Base-by-base conservation (phyloP, 2,888 invertebrate genomes). In the Dicranocentrus wangi region DNA sequence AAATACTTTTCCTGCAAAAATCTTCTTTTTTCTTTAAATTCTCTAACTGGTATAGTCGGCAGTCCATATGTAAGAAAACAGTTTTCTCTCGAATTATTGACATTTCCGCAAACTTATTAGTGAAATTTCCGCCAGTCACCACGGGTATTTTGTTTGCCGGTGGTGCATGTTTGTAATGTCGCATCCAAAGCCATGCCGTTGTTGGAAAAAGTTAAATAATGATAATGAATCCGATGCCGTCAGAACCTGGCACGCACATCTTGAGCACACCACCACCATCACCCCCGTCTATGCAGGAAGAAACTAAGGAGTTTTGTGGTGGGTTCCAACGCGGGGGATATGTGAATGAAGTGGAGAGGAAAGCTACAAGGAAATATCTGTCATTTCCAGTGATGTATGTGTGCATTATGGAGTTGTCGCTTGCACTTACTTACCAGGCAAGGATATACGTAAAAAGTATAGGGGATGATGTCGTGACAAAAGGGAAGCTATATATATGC, bases 351-450 rank as follows among this genome's bases (percentile, higher is more conserved):
- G 55, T 42, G 55, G 25, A 3, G 51, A 51, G 55, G 61, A 76
- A 76, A 66, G 47, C 66, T 76, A 66, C 60, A 60, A 47, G 69
- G 68, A 78, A 72, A 72, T 72, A 72, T 79, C 79, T 79, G 79
- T 79, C 79, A 79, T 17, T 60, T 23, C 43, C 78, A 78, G 78
- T 58, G 79, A 66, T 71, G 72, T 72, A 72, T 72, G 39, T 79
- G 79, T 79, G 71, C 72, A 71, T 79, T 79, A 66, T 79, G 63
- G 55, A 69, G 63, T 79, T 79, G 79, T 79, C 79, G 61, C 25
- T 28, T 79, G 60, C 72, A 79, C 71, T 76, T 65, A 32, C n/a
- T 55, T 21, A 21, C 55, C 21, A n/a, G 1, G 39, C 32, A 39
- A 28, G 66, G 1, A 10, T 55, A n/a, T 23, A 28, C 42, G 32